Evolutionary conservation across 1,140 invertebrate species (phyloP).

Genomic region (Cardiocondyla obscurior): DNA sequence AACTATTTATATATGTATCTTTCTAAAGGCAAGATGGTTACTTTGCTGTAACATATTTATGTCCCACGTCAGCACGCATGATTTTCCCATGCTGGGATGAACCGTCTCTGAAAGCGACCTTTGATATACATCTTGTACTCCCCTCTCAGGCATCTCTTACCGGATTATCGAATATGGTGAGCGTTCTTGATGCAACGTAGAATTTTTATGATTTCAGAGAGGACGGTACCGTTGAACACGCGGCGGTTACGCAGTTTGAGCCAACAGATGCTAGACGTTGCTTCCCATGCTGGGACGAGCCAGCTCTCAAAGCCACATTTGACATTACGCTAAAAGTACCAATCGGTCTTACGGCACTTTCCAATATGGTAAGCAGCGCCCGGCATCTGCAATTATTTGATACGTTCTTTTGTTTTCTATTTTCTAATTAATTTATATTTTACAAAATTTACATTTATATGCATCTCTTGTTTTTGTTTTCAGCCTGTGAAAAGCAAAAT

Average conservation of each 20-base stretch:
- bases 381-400: slow-evolving; percentile 48
- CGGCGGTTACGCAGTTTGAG: slow-evolving; percentile 97
- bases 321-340: slow-evolving; percentile 94
- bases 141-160: slow-evolving; percentile 63
- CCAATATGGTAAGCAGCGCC: slow-evolving; percentile 92
- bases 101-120: slow-evolving; percentile 86
- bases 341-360: slow-evolving; percentile 91
- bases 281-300: slow-evolving; percentile 99
- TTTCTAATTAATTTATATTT: neutral
- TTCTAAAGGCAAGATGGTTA: slow-evolving; percentile 77
- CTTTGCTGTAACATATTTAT: slow-evolving; percentile 84
- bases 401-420: slow-evolving; percentile 18
- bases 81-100: slow-evolving; percentile 89
- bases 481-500: slow-evolving; percentile 71
- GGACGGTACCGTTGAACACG: slow-evolving; percentile 91
- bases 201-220: slow-evolving; percentile 82
- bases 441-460: neutral
- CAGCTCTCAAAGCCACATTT: slow-evolving; percentile 97
- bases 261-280: slow-evolving; percentile 96
- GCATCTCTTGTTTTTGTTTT: slow-evolving; percentile 45
- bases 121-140: slow-evolving; percentile 82
- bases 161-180: slow-evolving; percentile 73
- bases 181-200: slow-evolving; percentile 5
- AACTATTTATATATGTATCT: neutral
- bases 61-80: slow-evolving; percentile 84